A percentile compares a stretch with the other conserved stretches of the same genome.
phyloP scores from a whole-genome alignment of 2,113 vertebrate species.

The Podilymbus podiceps region DNA sequence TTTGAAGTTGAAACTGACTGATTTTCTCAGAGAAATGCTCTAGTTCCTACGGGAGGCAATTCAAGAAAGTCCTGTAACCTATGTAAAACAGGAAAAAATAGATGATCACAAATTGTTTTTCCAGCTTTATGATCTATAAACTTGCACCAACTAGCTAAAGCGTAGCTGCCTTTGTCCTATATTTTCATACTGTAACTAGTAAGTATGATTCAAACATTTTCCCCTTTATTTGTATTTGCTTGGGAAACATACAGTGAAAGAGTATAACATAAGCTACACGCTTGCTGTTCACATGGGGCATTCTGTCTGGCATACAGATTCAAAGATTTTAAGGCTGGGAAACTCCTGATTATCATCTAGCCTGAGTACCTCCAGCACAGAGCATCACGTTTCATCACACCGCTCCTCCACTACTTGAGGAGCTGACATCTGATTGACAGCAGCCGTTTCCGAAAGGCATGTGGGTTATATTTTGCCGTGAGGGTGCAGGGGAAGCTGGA shows the following conservation, averaged over 20 bases:
- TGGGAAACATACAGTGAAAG: not conserved
- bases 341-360: not conserved
- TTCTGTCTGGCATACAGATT: not conserved
- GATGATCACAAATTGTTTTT: not conserved
- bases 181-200: not conserved
- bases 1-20: not conserved
- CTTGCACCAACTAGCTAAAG: not conserved
- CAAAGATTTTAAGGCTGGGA: not conserved
- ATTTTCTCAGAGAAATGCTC: constrained; percentile 19
- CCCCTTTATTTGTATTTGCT: not conserved
- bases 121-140: not conserved
- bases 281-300: not conserved
- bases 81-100: not conserved
- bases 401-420: not conserved
- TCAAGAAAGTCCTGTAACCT: not conserved
- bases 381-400: not conserved
- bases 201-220: not conserved
- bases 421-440: not conserved
- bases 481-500: not conserved
- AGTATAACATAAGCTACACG: not conserved
- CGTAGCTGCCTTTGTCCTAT: not conserved
- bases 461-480: rapidly evolving
- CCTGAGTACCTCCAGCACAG: not conserved
- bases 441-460: rapidly evolving
- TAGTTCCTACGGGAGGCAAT: not conserved